These are phyloP conservation scores for Pantala flavescens DNA, from an alignment of 1,140 invertebrate genomes.

Conservation along the genomic window DNA sequence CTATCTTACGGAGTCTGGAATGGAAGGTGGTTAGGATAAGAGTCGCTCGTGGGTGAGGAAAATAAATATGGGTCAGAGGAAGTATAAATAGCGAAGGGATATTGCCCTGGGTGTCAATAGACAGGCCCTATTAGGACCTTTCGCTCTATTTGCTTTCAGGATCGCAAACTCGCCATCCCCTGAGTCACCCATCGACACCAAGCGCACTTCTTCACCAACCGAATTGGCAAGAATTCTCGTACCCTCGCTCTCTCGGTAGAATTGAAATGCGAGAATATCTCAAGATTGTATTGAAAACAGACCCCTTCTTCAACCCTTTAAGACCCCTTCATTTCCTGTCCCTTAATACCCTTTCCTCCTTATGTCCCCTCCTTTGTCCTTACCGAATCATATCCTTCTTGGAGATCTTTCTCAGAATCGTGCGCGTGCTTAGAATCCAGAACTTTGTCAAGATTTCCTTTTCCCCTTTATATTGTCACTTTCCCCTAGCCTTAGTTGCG, in stretches of 20 bases:
- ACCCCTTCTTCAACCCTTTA: background rate
- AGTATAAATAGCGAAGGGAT: background rate
- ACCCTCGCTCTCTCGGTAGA: too few species aligned
- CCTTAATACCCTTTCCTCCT: background rate
- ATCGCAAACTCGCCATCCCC: background rate
- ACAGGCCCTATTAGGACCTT: too few species aligned
- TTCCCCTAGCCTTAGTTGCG: background rate
- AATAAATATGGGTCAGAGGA: too few species aligned
- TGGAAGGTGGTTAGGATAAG: background rate
- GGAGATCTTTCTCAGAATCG: conserved; percentile 5
- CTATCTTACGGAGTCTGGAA: too few species aligned
- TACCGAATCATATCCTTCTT: conserved; percentile 1
- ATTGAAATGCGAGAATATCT: too few species aligned
- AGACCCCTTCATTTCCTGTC: background rate
- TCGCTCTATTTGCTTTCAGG: background rate
- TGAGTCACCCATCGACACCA: background rate
- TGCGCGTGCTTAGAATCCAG: background rate
- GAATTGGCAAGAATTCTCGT: too few species aligned
- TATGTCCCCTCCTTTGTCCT: background rate
- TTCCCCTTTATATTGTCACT: background rate
- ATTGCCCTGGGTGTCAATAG: background rate
- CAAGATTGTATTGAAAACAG: too few species aligned
- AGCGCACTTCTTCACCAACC: too few species aligned
- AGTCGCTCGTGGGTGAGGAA: background rate
- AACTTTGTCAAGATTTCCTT: background rate